These are phyloP conservation scores for Fistularia commersonii DNA, from an alignment of 2,797 vertebrate species.

Conservation along the genomic window DNA sequence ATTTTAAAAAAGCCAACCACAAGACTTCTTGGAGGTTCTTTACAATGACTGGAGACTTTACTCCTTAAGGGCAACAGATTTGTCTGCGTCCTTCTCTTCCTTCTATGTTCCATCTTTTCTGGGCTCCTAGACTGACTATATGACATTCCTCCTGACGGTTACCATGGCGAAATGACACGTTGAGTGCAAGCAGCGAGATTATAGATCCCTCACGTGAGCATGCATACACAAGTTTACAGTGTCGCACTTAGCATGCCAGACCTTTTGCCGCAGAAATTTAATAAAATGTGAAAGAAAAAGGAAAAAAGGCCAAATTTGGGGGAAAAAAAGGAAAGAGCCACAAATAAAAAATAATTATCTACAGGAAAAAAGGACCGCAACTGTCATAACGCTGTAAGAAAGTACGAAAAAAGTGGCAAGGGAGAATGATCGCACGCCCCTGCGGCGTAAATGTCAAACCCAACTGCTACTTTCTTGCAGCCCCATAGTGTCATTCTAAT, in stretches of 20 bases:
- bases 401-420: slow-evolving; percentile 7
- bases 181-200: slow-evolving; percentile 40
- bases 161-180: slow-evolving; percentile 51
- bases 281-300: slow-evolving; percentile 42
- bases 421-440: slow-evolving; percentile 29
- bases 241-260: slow-evolving; percentile 36
- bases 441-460: slow-evolving; percentile 57
- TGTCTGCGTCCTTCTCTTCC: slow-evolving; percentile 70
- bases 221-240: slow-evolving; percentile 2
- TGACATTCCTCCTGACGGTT: slow-evolving; percentile 46
- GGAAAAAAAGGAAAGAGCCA: slow-evolving; percentile 30
- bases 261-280: slow-evolving; percentile 48
- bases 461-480: slow-evolving; percentile 24
- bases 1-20: no score
- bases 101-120: slow-evolving; percentile 13
- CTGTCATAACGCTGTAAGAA: slow-evolving; percentile 30
- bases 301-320: slow-evolving; percentile 3
- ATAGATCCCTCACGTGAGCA: slow-evolving; percentile 26
- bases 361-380: slow-evolving; percentile 7
- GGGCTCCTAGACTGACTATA: slow-evolving; percentile 17
- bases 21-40: no score
- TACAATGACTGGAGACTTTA: slow-evolving; percentile 43
- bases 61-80: slow-evolving; percentile 79
- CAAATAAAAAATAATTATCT: slow-evolving; percentile 68
- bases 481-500: slow-evolving; percentile 8